phyloP scores from a whole-genome alignment of 2,113 vertebrate species.

The Ailuropoda melanoleuca region DNA sequence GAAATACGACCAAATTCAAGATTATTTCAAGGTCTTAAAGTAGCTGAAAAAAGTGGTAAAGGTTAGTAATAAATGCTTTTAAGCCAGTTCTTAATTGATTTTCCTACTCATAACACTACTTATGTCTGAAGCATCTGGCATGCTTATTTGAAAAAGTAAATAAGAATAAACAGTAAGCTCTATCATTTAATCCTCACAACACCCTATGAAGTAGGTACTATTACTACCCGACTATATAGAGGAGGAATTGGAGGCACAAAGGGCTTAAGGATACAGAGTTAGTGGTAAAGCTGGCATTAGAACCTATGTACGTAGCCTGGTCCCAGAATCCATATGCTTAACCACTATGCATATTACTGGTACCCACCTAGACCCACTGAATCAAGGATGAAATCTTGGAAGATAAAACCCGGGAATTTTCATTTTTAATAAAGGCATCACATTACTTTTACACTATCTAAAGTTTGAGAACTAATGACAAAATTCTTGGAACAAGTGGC shows the following conservation, averaged over 20 bases:
- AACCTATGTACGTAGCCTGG: neutral
- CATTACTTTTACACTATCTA: slow-evolving; percentile 6
- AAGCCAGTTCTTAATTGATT: slow-evolving; percentile 32
- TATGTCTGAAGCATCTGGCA: slow-evolving; percentile 16
- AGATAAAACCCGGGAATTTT: slow-evolving; percentile 15
- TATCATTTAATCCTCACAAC: slow-evolving; percentile 33
- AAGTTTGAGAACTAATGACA: slow-evolving; percentile 44
- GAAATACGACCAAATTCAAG: slow-evolving; percentile 4
- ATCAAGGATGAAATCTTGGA: neutral
- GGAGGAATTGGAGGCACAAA: neutral
- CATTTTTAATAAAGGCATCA: slow-evolving; percentile 44
- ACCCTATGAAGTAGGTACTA: neutral
- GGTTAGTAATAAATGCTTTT: neutral
- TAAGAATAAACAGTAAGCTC: slow-evolving; percentile 1
- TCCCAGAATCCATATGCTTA: neutral
- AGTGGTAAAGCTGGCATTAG: neutral
- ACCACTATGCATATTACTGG: slow-evolving; percentile 4
- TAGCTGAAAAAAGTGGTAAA: slow-evolving; percentile 29
- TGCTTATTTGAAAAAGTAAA: slow-evolving; percentile 34
- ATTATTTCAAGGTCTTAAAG: slow-evolving; percentile 42
- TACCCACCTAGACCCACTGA: neutral
- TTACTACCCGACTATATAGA: slow-evolving; percentile 19
- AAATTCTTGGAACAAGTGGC: neutral
- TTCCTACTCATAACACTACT: slow-evolving; percentile 1
- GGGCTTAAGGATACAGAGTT: slow-evolving; percentile 3